Base-by-base conservation (phyloP, 2,888 invertebrate genomes). In the Osmoderma eremita region DNA sequence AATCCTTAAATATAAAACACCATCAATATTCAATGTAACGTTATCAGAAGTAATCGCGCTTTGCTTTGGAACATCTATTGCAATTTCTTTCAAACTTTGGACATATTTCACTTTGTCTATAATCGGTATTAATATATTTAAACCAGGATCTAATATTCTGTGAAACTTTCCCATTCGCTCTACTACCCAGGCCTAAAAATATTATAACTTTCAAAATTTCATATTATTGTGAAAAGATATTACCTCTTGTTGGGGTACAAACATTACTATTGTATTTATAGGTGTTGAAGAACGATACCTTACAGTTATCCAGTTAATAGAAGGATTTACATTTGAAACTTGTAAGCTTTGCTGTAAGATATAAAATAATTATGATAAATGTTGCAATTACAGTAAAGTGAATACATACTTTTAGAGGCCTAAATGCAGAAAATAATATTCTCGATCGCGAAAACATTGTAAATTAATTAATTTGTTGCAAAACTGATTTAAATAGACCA, bases 201-300 rank as follows among this genome's bases (percentile, higher is more conserved):
- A 68, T 54, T 62, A 50, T 15, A 41, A 22, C 30, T 30, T 54
- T 36, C 24, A 42, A 36, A 54, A 63, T 30, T 36, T 48, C 3
- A 49, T 38, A 30, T 41, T 5, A 3, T 56, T 39, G n/a, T 17
- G 5, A 20, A 54, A 22, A n/a, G 2, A 66, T 48, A 72, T 77
- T 83, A 93, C 96, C 88, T 99, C 98, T 87, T 99, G 99, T 82
- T 99, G 98, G 2, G 99, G 99, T 18, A 99, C 99, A 86, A 99
- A 99, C 90, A 98, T 91, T 65, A 99, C 84, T 69, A 95, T 84
- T 5, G 97, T 97, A 84, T 99, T 99, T 49, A 95, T 82, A 0
- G 97, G 96, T 6, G 92, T 92, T 15, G 88, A 86, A 6, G 88
- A 86, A 71, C 80, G 82, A 53, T 81, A 71, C 50, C 84, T 74